Base-by-base conservation (phyloP, 2,797 vertebrate species). In the Hafferia zeledoni region DNA sequence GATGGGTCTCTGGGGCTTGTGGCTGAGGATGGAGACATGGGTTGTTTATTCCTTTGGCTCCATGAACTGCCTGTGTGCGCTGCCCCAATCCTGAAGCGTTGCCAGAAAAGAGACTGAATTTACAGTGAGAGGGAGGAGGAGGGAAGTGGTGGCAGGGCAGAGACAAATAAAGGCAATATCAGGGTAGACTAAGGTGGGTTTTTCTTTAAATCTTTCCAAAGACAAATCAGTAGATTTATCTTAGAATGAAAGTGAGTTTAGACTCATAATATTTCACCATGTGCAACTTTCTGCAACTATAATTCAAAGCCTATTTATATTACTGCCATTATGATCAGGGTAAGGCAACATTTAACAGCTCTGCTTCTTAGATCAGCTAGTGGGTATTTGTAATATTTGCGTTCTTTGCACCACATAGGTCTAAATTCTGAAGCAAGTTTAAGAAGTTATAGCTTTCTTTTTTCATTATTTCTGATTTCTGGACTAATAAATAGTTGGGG, bases 361-460 rank as follows among this genome's bases (percentile, higher is more conserved):
- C 52, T 61, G 56, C 47, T 94, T 65, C 77, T 88, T 37, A 79
- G 30, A 56, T 75, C 39, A 39, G 25, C 55, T 49, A 35, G 50
- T 84, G 47, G 16, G 24, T 78, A 57, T 83, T 78, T 53, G 6
- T 68, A 17, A 6, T 49, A 83, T 78, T 90, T 84, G 74, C 46
- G 20, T 72, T 92, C 31, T 69, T 89, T 72, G 46, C 9, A 49
- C 57, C 18, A 24, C 64, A 41, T 10, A 0, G 3, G 74, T 91
- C 46, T 89, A 86, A 96, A 78, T 84, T 95, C 71, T 95, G 75
- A 87, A 88, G 55, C 77, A 57, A 89, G 15, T 79, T 95, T 74
- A 61, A 70, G 31, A 72, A 78, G 69, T 65, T 19, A 22, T 4
- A 39, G 17, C 12, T 78, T 76, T 86, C 13, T 4, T 81, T 91